These are phyloP conservation scores for Drosophila nigricruria DNA, from an alignment of 2,888 invertebrate species.

Conservation along the genomic window DNA sequence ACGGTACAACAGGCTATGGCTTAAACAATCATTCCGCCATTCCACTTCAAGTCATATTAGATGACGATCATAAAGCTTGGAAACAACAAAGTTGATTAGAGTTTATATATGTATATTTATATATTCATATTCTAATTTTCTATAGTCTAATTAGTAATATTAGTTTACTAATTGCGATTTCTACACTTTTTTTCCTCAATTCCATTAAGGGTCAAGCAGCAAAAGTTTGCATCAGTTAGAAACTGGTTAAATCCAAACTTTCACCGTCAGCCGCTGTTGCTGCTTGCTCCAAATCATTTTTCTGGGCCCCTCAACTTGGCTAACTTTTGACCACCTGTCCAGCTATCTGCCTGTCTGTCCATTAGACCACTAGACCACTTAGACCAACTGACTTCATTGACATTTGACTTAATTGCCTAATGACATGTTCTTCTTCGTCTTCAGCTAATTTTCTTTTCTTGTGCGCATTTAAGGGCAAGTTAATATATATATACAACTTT, in stretches of 20 bases:
- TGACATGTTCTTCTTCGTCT: constrained; percentile 8
- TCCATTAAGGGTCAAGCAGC: background rate
- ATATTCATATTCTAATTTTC: background rate
- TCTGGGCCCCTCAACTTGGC: background rate
- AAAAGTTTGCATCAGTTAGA: background rate
- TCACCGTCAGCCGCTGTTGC: constrained; percentile 8
- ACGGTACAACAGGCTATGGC: background rate
- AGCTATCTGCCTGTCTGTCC: background rate
- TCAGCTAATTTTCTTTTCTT: constrained; percentile 3
- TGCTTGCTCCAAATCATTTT: constrained; percentile 12
- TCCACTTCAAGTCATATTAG: background rate
- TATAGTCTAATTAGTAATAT: background rate
- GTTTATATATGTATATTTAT: background rate
- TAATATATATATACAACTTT: constrained; percentile 4
- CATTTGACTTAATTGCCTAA: constrained; percentile 40
- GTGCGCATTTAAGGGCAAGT: constrained; percentile 36
- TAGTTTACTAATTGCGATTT: background rate
- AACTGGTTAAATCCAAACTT: constrained; percentile 9
- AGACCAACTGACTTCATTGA: constrained; percentile 34
- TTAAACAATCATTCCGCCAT: background rate
- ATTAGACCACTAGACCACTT: background rate
- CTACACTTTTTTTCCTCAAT: background rate
- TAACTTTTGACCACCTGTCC: background rate
- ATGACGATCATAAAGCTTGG: background rate
- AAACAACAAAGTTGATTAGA: background rate